A percentile compares a stretch with the other conserved stretches of the same genome.
These are phyloP conservation scores for Icerya purchasi DNA, from an alignment of 2,888 invertebrate species.

Conservation along the genomic window DNA sequence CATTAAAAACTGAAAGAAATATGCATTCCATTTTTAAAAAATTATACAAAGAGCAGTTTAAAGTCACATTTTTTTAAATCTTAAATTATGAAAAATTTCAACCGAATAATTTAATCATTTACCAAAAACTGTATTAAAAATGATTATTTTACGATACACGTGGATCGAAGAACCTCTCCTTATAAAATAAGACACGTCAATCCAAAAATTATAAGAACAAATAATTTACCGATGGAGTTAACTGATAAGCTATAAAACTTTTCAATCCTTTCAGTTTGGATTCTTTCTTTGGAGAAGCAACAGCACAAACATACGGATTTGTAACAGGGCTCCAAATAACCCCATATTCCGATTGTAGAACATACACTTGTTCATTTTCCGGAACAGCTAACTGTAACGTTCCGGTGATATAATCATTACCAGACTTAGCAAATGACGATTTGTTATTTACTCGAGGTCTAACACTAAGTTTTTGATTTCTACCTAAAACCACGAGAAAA, in stretches of 20 bases:
- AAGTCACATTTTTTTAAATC: no score
- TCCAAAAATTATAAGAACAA: no score
- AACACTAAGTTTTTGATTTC: background rate
- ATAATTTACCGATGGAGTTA: constrained; percentile 78
- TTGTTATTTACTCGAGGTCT: constrained; percentile 38
- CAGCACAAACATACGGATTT: constrained; percentile 58
- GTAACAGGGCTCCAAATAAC: constrained; percentile 50
- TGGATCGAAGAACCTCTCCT: no score
- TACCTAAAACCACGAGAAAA: no score
- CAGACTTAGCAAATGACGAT: constrained; percentile 73
- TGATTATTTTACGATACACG: no score
- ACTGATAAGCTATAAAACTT: constrained; percentile 88
- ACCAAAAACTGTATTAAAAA: no score
- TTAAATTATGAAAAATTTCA: no score
- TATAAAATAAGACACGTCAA: no score
- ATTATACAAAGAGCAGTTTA: no score
- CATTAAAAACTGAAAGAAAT: no score
- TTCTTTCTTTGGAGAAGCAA: constrained; percentile 91
- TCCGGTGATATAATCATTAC: constrained; percentile 63
- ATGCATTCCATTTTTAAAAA: no score
- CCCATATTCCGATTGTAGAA: constrained; percentile 37
- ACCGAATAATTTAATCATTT: no score
- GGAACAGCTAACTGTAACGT: constrained; percentile 43
- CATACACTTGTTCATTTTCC: constrained; percentile 46
- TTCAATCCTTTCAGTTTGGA: constrained; percentile 92